Evolutionary conservation across 2,113 vertebrate species (phyloP).

Genomic region (Cisticola juncidis): DNA sequence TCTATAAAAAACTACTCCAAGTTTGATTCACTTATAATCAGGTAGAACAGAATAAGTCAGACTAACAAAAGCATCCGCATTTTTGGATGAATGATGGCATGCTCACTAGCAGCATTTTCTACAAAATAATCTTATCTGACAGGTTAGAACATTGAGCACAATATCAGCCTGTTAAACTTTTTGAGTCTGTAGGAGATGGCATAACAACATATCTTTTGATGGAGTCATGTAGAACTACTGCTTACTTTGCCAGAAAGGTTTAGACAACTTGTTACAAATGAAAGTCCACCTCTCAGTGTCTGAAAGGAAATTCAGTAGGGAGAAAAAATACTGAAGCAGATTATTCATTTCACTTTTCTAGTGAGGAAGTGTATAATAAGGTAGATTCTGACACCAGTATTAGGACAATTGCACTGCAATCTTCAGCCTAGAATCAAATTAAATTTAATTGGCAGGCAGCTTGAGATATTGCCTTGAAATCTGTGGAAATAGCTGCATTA

Average conservation of each 20-base stretch:
- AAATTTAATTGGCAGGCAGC: background rate
- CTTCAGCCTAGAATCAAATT: background rate
- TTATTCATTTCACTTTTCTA: background rate
- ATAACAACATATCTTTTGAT: background rate
- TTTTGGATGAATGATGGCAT: background rate
- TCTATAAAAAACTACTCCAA: background rate
- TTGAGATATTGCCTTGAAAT: background rate
- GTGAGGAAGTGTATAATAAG: background rate
- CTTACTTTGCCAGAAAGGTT: background rate
- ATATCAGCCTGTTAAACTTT: background rate
- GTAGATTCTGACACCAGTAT: background rate
- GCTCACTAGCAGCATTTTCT: background rate
- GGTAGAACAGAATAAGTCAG: background rate
- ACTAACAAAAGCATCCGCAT: background rate
- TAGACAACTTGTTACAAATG: background rate
- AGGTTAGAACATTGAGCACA: background rate
- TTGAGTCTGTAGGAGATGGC: background rate
- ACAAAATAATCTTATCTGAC: background rate
- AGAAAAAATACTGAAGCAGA: background rate
- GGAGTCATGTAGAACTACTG: background rate
- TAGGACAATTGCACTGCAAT: background rate
- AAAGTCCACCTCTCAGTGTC: background rate
- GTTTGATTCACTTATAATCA: background rate
- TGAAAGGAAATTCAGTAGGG: background rate
- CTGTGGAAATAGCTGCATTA: background rate